Evolutionary conservation across 1,140 invertebrate species (phyloP), one percentile per base, ranked within the genome.

Genomic region (Pristionchus pacificus): DNA sequence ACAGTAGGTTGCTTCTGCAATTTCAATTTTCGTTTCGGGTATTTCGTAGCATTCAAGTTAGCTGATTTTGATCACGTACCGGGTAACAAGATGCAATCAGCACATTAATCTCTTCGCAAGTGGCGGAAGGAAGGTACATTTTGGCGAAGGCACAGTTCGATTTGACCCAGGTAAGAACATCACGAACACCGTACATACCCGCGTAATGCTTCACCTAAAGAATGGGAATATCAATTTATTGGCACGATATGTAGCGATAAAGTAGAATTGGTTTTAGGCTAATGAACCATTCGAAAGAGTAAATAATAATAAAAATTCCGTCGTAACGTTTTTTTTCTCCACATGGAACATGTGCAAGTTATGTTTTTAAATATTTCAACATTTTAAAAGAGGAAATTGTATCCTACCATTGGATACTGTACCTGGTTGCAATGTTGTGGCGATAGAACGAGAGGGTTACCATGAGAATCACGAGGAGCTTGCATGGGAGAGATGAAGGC

Each of bases 121-220:
- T 81, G 1, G 80, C 80, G 59, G 65, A 77, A n/a, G 80, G 80
- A 59, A 81, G 60, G 60, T 83, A 81, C 74, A 80, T 80, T 72
- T 81, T 81, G 19, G 80, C 80, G 60, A 81, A 81, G 10, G 70
- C 58, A 63, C 80, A 81, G 59, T 81, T 82, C 32, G 73, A 76
- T 30, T 74, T 74, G 1, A 81, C 80, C 59, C 72, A 80, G 33
- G 64, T 61, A 6, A 58, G 14, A 25, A 80, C 79, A 63, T 82
- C 80, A 14, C 55, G 58, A 15, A 82, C 80, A 25, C 73, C 75
- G 66, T 80, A 80, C 49, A 77, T 73, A 25, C 57, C 66, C 13
- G 79, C 76, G 62, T 81, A 81, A 27, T 74, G 73, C 64, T 76
- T 75, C 64, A 80, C 74, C 80, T 80, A 62, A 24, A 80, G 71